phyloP scores from a whole-genome alignment of 1,140 invertebrate genomes.

The Choristoneura fumiferana region DNA sequence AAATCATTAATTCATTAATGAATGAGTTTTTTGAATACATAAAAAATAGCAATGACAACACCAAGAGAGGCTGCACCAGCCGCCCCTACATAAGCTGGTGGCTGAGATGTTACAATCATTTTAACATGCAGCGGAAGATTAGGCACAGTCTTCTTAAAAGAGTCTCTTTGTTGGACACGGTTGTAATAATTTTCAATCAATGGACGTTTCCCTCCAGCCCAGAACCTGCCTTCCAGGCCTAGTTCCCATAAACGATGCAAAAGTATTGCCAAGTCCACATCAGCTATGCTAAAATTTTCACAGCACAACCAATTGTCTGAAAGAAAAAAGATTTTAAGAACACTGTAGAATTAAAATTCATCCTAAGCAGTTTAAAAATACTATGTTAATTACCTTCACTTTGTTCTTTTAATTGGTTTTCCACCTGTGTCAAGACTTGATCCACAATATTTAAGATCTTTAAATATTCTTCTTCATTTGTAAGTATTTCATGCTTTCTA shows the following conservation, averaged over 20 bases:
- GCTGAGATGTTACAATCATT: slow-evolving; percentile 77
- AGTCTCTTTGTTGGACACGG: slow-evolving; percentile 81
- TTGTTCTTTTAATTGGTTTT: slow-evolving; percentile 80
- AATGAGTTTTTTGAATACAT: slow-evolving; percentile 71
- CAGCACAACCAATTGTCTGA: slow-evolving; percentile 84
- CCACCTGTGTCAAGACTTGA: slow-evolving; percentile 80
- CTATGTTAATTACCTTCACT: slow-evolving; percentile 65
- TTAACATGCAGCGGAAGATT: slow-evolving; percentile 72
- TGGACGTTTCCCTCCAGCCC: slow-evolving; percentile 82
- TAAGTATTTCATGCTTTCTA: slow-evolving; percentile 78
- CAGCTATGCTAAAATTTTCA: slow-evolving; percentile 85
- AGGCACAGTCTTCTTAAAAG: slow-evolving; percentile 83
- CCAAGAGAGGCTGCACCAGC: slow-evolving; percentile 79
- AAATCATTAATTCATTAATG: slow-evolving; percentile 28
- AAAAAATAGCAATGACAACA: slow-evolving; percentile 73
- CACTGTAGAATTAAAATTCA: too few relatives aligned
- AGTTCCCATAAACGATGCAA: slow-evolving; percentile 84
- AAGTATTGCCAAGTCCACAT: slow-evolving; percentile 85
- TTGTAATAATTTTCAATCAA: slow-evolving; percentile 82
- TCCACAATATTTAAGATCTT: slow-evolving; percentile 81
- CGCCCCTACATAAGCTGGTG: slow-evolving; percentile 78
- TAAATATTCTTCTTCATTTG: slow-evolving; percentile 81
- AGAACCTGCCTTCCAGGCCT: slow-evolving; percentile 84
- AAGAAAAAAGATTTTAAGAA: slow-evolving; percentile 36
- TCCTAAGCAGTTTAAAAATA: not conserved